phyloP scores from a whole-genome alignment of 2,888 invertebrate species.

The Thysanoteuthis rhombus region DNA sequence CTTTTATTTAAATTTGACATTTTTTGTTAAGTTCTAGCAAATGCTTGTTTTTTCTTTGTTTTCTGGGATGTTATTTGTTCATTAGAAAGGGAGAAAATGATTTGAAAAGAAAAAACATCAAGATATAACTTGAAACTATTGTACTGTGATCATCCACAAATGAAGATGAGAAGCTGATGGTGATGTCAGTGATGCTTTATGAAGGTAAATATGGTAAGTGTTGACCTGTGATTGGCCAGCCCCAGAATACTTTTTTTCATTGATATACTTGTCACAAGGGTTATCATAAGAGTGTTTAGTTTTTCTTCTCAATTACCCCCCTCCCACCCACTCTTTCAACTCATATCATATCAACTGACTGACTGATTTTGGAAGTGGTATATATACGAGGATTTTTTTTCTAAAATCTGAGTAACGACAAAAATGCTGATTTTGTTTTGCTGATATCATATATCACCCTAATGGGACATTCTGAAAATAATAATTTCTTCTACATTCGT shows the following conservation, averaged over 20 bases:
- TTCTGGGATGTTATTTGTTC: conserved; percentile 26
- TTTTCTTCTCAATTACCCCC: not conserved
- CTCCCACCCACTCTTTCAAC: not conserved
- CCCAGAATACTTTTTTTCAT: not conserved
- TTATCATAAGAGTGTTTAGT: not conserved
- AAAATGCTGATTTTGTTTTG: not conserved
- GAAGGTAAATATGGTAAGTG: not conserved
- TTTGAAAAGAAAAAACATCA: not conserved
- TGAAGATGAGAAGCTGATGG: not conserved
- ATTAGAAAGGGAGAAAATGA: not conserved
- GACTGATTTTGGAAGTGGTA: not conserved
- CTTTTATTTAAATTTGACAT: not conserved
- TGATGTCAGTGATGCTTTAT: not conserved
- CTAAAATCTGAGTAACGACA: not conserved
- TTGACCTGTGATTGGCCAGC: not conserved
- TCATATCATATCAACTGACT: not conserved
- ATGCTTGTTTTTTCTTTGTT: conserved; percentile 15
- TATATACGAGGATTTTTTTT: not conserved
- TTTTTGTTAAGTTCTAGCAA: conserved; percentile 13
- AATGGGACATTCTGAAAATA: not conserved
- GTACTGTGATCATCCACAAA: not conserved
- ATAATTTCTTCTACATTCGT: not conserved
- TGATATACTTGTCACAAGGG: not conserved
- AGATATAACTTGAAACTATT: not conserved
- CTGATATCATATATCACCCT: not conserved